Conservation (phyloP, 2,113 vertebrate genomes). For the Pleuronectes platessa region DNA sequence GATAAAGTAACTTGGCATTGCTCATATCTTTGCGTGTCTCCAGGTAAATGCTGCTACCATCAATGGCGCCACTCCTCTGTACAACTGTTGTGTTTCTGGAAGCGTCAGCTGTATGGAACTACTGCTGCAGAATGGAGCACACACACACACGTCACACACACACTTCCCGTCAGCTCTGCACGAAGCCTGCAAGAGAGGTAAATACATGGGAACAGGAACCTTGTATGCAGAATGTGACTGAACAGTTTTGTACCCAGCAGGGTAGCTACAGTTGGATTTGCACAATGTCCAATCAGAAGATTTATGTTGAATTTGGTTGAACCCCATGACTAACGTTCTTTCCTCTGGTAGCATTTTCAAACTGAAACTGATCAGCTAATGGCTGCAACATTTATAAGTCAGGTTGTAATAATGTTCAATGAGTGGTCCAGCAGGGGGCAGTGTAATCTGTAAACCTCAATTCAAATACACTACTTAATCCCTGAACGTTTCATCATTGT, state of each 20-base stretch:
- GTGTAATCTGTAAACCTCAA: no score
- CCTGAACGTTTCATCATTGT: not conserved
- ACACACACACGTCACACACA: conserved; percentile 84
- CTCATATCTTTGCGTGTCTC: not conserved
- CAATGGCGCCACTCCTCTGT: conserved; percentile 92
- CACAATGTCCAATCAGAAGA: not conserved
- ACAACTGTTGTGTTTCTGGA: conserved; percentile 90
- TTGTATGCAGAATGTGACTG: no score
- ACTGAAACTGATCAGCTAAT: not conserved
- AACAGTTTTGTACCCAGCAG: not conserved
- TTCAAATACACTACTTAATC: no score
- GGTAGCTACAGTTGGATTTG: no score
- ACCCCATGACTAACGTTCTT: not conserved
- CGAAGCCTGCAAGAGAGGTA: conserved; percentile 94
- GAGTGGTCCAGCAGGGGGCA: no score
- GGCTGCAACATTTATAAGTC: not conserved
- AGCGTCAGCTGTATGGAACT: conserved; percentile 88
- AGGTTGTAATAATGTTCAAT: not conserved
- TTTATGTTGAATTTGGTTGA: not conserved
- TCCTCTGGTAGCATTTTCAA: not conserved
- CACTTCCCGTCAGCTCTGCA: conserved; percentile 92
- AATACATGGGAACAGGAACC: not conserved
- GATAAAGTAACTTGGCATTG: not conserved
- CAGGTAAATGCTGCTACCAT: conserved; percentile 95
- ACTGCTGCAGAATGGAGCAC: conserved; percentile 91